phyloP scores from a whole-genome alignment of 2,797 vertebrate genomes.

The Pangasius mekongensis region DNA sequence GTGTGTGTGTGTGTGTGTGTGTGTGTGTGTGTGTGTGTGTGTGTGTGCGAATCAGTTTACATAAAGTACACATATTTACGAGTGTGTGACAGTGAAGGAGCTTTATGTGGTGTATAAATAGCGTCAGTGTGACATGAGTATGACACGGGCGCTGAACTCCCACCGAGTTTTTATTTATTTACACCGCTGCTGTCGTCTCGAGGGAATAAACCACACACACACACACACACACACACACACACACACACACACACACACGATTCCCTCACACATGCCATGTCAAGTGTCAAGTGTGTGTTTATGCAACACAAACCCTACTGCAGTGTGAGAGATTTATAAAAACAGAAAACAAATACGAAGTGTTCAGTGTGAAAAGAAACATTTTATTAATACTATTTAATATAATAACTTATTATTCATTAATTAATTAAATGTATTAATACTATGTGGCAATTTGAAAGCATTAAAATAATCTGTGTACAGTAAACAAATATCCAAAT shows the following conservation, averaged over 20 bases:
- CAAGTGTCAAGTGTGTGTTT: conserved; percentile 9
- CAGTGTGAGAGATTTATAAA: not conserved
- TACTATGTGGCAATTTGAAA: not conserved
- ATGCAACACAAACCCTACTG: not conserved
- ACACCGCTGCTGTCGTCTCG: conserved; percentile 17
- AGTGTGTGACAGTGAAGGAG: conserved; percentile 44
- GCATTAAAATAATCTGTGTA: not conserved
- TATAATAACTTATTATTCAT: not conserved
- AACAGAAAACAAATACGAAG: not conserved
- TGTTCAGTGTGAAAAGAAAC: not conserved
- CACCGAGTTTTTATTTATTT: conserved; percentile 22
- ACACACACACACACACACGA: conserved; percentile 5
- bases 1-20: not conserved
- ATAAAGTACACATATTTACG: conserved; percentile 48
- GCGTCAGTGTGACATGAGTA: conserved; percentile 45
- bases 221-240: conserved; percentile 22
- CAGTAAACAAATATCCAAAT: not conserved
- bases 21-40: not conserved
- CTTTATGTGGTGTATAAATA: conserved; percentile 57
- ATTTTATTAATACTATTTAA: not conserved
- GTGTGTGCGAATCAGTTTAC: conserved; percentile 18
- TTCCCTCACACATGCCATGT: not conserved
- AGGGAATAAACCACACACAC: conserved; percentile 2
- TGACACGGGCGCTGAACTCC: conserved; percentile 45
- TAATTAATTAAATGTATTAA: not conserved